Conservation (phyloP, 2,888 invertebrate genomes). For the Leptura quadrifasciata region DNA sequence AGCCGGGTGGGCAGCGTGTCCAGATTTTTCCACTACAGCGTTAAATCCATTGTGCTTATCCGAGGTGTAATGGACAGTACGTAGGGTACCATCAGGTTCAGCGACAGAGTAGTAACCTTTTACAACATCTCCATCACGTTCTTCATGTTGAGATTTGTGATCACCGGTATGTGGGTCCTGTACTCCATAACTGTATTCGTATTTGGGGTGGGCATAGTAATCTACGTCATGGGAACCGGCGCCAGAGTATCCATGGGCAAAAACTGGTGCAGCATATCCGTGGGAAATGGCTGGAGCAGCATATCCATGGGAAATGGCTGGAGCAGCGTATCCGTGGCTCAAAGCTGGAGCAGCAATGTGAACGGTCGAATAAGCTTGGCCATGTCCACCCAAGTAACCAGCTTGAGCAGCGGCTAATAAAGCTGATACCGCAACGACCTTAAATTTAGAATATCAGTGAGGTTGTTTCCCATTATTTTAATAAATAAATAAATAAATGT, state of each 20-base stretch:
- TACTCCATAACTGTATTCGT: constrained; percentile 77
- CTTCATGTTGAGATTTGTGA: constrained; percentile 73
- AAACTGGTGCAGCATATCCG: not conserved
- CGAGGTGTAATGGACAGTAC: constrained; percentile 77
- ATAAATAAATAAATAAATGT: too few relatives aligned
- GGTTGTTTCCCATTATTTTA: too few relatives aligned
- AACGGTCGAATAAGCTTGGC: not conserved
- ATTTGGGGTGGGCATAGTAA: constrained; percentile 75
- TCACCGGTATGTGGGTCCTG: constrained; percentile 79
- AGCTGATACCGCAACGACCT: constrained; percentile 9
- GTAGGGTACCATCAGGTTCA: constrained; percentile 76
- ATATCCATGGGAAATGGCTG: not conserved
- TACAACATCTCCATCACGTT: constrained; percentile 76
- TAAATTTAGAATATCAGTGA: not conserved
- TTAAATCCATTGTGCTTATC: constrained; percentile 76
- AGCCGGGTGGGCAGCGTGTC: constrained; percentile 76
- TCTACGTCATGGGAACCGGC: not conserved
- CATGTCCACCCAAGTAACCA: not conserved
- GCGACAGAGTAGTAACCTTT: constrained; percentile 75
- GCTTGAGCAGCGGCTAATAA: constrained; percentile 8
- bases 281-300: not conserved
- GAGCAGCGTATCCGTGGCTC: not conserved
- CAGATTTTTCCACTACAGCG: constrained; percentile 68
- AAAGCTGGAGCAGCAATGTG: not conserved
- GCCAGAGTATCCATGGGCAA: constrained; percentile 1